Base-by-base conservation (phyloP, 1,140 invertebrate genomes). In the Ganaspis sp. region DNA sequence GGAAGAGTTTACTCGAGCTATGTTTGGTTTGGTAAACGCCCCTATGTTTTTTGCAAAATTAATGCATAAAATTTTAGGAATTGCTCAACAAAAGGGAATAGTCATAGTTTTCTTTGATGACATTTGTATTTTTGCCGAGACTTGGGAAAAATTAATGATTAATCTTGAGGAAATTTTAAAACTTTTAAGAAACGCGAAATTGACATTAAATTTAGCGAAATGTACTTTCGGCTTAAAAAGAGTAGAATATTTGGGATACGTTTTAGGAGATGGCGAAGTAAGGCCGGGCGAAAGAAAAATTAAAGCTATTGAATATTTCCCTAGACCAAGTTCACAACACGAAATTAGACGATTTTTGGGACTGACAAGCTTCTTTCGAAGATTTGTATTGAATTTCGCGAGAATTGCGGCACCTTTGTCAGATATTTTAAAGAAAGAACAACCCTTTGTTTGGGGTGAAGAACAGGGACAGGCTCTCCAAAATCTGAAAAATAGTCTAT, bases 321-420 rank as follows among this genome's bases (percentile, higher is more conserved):
- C 86, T 0, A 5, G 86, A 88, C 45, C 84, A 91, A 34, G 2
- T 34, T 34, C 29, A 3, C 2, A 3, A 34, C 29, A 34, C 6
- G 29, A 34, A 34, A 6, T 93, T 0, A 75, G 89, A 69, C 23
- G 83, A 34, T 92, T 93, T 78, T 58, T 93, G 0, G 92, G 92
- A 1, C 78, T 93, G 38, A 79, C 84, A 2, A 83, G 85, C 0
- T 92, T 89, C 82, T 92, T 91, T 76, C 38, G 86, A 23, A 70
- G 85, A 53, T 92, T 90, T 81, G 78, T 92, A 21, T 78, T 76
- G 2, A 84, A 84, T 74, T 90, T 85, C 72, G 78, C 86, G n/a
- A 75, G 74, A 37, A 83, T 87, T 12, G 76, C 84, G 5, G 76
- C 70, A 12, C 88, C 86, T 1, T 29, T 89, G 9, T 77, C 34